A percentile compares a stretch with the other conserved stretches of the same genome.
Conservation (phyloP, 2,888 invertebrate species). For the Ornithoptera alexandrae region DNA sequence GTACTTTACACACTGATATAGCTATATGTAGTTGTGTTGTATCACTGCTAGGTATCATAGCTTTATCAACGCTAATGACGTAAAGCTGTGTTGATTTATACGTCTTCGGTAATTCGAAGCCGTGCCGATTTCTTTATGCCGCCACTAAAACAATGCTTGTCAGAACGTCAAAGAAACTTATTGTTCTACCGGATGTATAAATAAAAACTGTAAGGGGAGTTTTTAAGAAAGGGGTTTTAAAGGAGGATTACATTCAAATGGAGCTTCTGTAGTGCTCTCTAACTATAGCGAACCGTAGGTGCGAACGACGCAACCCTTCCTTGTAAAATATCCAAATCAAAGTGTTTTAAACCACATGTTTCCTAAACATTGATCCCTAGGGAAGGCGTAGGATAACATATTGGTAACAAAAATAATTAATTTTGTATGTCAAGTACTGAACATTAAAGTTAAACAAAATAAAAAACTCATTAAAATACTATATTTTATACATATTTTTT, state of each 20-base stretch:
- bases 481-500: too few species aligned
- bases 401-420: constrained; percentile 56
- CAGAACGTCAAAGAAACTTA: constrained; percentile 55
- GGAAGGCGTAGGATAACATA: constrained; percentile 55
- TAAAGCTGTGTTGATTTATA: constrained; percentile 54
- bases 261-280: constrained; percentile 45
- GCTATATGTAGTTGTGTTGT: not conserved
- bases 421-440: constrained; percentile 37
- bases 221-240: constrained; percentile 56
- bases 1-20: not conserved
- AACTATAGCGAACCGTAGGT: constrained; percentile 68
- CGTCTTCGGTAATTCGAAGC: constrained; percentile 60
- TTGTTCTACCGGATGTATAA: constrained; percentile 62
- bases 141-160: constrained; percentile 48
- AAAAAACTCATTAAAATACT: too few species aligned
- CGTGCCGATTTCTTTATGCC: constrained; percentile 35
- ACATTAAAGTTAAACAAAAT: not conserved
- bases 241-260: constrained; percentile 63
- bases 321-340: constrained; percentile 73
- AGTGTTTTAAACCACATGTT: constrained; percentile 73
- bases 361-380: constrained; percentile 62
- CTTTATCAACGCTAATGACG: constrained; percentile 4
- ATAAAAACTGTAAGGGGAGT: constrained; percentile 56
- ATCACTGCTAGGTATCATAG: constrained; percentile 1
- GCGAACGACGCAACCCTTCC: constrained; percentile 68